These are phyloP conservation scores for Pseudopipra pipra DNA, from an alignment of 2,113 vertebrate genomes.

Conservation along the genomic window DNA sequence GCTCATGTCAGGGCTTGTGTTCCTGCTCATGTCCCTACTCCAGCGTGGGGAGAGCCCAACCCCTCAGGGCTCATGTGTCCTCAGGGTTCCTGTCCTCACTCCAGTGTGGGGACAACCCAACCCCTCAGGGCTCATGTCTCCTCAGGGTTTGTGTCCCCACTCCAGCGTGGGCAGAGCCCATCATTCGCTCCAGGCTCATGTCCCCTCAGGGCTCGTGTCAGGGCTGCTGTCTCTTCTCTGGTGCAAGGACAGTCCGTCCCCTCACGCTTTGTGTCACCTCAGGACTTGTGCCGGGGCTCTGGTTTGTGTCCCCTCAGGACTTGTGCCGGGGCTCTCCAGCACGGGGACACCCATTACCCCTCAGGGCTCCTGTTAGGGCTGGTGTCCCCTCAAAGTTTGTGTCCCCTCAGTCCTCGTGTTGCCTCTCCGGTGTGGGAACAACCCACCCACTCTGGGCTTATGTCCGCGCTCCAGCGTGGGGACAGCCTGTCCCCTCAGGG, in stretches of 20 bases:
- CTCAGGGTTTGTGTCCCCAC: neutral
- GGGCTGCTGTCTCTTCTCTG: neutral
- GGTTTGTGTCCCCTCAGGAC: neutral
- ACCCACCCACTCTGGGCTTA: no score
- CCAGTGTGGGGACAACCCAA: neutral
- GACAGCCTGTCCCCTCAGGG: neutral
- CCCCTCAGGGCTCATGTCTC: neutral
- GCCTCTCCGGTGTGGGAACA: neutral
- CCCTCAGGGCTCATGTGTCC: neutral
- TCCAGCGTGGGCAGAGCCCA: neutral
- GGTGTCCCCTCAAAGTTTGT: fast-evolving
- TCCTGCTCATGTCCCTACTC: neutral
- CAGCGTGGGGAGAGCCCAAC: neutral
- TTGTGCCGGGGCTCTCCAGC: no score
- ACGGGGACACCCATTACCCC: no score
- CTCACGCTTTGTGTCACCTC: neutral
- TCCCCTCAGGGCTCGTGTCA: neutral
- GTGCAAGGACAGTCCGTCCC: no score
- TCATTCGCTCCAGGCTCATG: fast-evolving
- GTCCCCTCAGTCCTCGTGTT: neutral
- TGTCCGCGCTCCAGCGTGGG: no score
- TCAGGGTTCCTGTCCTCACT: neutral
- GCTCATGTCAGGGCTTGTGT: neutral
- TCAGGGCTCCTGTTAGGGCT: neutral
- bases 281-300: no score